Evolutionary conservation across 2,797 vertebrate genomes (phyloP), one percentile per base, ranked within the genome.

Genomic region (Spatula clypeata): DNA sequence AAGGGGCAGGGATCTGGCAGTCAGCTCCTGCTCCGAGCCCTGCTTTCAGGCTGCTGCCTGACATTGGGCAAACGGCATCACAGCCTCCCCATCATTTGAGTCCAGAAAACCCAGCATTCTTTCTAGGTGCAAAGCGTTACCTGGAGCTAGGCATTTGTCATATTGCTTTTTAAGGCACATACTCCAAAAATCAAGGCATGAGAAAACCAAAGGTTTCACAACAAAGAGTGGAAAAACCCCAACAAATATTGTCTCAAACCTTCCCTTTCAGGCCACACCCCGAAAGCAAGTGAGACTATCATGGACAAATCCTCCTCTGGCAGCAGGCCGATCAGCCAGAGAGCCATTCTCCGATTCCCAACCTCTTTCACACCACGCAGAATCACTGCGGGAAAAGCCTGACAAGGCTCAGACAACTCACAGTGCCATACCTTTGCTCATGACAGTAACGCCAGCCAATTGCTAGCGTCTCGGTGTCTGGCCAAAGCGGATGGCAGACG

Each of bases 281-380:
- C 58, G 62, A 67, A 70, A 53, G 17, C 66, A 76, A 79, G 58
- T 31, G 88, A 96, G 72, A 36, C 38, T 81, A 1, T 38, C 83
- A 81, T 86, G 93, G 96, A 72, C 86, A 92, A 88, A 81, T 55
- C 76, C 80, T 93, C 53, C 84, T 27, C 74, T 88, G 84, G 83
- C 88, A 92, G 42, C 0, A 1, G 60, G 64, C 77, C 24, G 61
- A 88, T 81, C 75, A 83, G 45, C 45, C 27, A 38, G 64, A 75
- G 57, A 18, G 5, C 79, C 47, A 31, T 44, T 64, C 5, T 7
- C 58, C 13, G 62, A 69, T 73, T 69, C 73, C 42, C 76, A 92
- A 9, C 26, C 58, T 62, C 38, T 57, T 65, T 74, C 65, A 49
- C 38, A 62, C 55, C 53, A 42, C 3, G 12, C 55, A 82, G 64